Evolutionary conservation across 1,140 invertebrate genomes (phyloP).

Genomic region (Eumeta japonica): DNA sequence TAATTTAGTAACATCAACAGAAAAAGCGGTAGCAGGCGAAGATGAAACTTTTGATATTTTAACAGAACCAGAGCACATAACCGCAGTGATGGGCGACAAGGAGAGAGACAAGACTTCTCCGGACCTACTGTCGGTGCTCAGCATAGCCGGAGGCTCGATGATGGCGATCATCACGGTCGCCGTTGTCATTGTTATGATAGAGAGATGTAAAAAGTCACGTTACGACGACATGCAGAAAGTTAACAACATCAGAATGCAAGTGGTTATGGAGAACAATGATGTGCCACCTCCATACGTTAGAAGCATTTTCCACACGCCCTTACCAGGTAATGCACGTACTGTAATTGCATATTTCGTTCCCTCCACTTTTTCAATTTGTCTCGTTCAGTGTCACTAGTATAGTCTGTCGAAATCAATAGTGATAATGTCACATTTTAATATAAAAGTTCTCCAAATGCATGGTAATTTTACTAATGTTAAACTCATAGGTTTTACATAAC

Average conservation of each 20-base stretch:
- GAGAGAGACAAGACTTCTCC: constrained; percentile 37
- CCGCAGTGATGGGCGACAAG: constrained; percentile 50
- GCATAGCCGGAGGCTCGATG: constrained; percentile 51
- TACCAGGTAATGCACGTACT: constrained; percentile 60
- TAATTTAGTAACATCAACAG: neutral
- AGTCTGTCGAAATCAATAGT: no score
- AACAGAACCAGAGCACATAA: constrained; percentile 57
- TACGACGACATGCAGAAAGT: constrained; percentile 46
- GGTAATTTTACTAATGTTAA: no score
- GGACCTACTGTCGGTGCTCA: constrained; percentile 49
- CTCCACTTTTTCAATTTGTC: no score
- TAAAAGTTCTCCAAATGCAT: no score
- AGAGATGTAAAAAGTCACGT: constrained; percentile 39
- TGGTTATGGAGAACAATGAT: constrained; percentile 48
- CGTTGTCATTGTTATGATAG: constrained; percentile 49
- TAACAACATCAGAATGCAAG: constrained; percentile 41
- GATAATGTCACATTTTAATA: no score
- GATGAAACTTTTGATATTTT: constrained; percentile 56
- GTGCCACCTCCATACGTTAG: constrained; percentile 45
- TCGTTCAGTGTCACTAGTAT: no score
- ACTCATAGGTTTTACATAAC: no score
- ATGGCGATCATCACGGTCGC: constrained; percentile 52
- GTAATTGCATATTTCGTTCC: no score
- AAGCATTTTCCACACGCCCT: constrained; percentile 58
- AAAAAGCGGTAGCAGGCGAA: constrained; percentile 18